Evolutionary conservation across 1,140 invertebrate genomes (phyloP), one percentile per base, ranked within the genome.

Genomic region (Leucophenga varia): DNA sequence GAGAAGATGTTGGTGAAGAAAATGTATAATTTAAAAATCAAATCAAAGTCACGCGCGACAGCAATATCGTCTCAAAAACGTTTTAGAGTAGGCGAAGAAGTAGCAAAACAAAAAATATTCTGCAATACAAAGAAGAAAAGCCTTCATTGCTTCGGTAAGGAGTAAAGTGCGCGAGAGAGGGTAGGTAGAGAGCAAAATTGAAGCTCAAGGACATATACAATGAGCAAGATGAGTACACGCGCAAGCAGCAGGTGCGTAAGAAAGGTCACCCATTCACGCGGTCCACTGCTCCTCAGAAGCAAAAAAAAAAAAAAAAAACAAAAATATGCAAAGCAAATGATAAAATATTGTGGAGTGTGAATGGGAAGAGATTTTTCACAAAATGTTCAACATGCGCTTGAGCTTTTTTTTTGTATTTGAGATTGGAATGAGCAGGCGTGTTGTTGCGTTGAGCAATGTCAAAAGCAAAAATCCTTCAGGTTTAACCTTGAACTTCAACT

Each of bases 1-100:
- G n/a, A n/a, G n/a, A n/a, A n/a, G n/a, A n/a, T n/a, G n/a, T n/a
- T n/a, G n/a, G n/a, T n/a, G n/a, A n/a, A n/a, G n/a, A n/a, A 64
- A 57, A 55, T 47, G 56, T 67, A 67, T 67, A 59, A 67, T 67
- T 67, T 67, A 67, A 63, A 67, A 67, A 59, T 67, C 63, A 67
- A 67, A 67, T 67, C 63, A 67, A 67, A 67, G 63, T 67, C 63
- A 67, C 64, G 63, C 63, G 22, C 22, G 63, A 55, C 31, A 64
- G 53, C 59, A 68, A 67, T 52, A 51, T 65, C 63, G 67, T 65
- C 63, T 67, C 54, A 25, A 25, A n/a, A n/a, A n/a, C n/a, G n/a
- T n/a, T n/a, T n/a, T n/a, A n/a, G n/a, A n/a, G n/a, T n/a, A n/a
- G n/a, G n/a, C n/a, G n/a, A n/a, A n/a, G n/a, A n/a, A n/a, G n/a